phyloP scores from a whole-genome alignment of 2,113 vertebrate genomes.

The Chelonoidis abingdonii region DNA sequence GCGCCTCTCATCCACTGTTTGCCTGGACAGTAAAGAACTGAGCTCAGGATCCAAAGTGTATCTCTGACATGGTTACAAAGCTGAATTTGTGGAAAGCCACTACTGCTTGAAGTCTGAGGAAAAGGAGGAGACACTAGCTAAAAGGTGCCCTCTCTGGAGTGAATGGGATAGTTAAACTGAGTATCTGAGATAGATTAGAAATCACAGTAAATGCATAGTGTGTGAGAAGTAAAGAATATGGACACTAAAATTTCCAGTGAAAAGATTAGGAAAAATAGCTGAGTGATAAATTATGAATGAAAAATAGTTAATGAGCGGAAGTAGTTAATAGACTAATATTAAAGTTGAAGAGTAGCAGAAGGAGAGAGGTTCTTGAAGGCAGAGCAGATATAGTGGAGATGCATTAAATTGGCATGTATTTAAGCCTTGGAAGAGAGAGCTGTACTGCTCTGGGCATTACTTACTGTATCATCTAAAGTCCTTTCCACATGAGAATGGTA shows the following conservation, averaged over 20 bases:
- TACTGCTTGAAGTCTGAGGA: not conserved
- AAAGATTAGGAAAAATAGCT: not conserved
- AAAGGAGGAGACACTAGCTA: not conserved
- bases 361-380: not conserved
- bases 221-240: not conserved
- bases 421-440: not conserved
- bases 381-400: not conserved
- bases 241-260: not conserved
- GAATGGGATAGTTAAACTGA: not conserved
- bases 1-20: not conserved
- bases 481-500: not conserved
- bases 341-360: not conserved
- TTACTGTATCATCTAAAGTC: not conserved
- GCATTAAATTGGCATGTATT: not conserved
- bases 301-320: not conserved
- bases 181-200: not conserved
- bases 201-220: not conserved
- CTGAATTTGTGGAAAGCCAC: not conserved
- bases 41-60: not conserved
- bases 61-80: not conserved
- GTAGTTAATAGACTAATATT: not conserved
- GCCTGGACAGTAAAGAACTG: not conserved
- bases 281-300: not conserved
- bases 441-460: not conserved
- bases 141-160: not conserved